Percentiles rank a stretch among this genome's conserved stretches.
Evolutionary conservation across 2,888 invertebrate genomes (phyloP).

Genomic region (Zaprionus obscuricornis): DNA sequence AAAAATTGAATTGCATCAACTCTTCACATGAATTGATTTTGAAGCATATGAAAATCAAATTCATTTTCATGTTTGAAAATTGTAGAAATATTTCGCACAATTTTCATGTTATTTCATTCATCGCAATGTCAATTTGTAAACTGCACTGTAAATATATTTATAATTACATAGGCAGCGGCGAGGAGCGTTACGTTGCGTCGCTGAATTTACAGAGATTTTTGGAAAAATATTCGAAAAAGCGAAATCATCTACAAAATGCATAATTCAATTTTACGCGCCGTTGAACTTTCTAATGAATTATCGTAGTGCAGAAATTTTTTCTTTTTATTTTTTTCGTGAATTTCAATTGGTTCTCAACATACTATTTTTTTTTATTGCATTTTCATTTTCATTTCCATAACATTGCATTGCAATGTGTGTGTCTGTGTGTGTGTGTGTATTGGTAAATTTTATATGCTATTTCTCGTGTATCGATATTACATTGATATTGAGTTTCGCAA

Average conservation of each 20-base stretch:
- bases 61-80: too few species aligned
- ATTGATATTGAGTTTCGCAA: constrained; percentile 22
- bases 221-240: constrained; percentile 44
- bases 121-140: too few species aligned
- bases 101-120: too few species aligned
- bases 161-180: constrained; percentile 40
- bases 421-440: constrained; percentile 2
- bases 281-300: constrained; percentile 71
- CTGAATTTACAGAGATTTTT: too few species aligned
- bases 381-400: constrained; percentile 65
- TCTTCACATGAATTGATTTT: too few species aligned
- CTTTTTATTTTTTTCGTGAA: constrained; percentile 3
- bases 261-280: constrained; percentile 74
- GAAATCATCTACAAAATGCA: constrained; percentile 72
- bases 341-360: constrained; percentile 41
- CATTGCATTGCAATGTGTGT: constrained; percentile 44
- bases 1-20: too few species aligned
- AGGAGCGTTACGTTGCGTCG: constrained; percentile 8
- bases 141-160: constrained; percentile 28
- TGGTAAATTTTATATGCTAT: constrained; percentile 16
- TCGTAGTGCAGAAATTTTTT: constrained; percentile 15
- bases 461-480: too few species aligned
- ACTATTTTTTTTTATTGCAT: constrained; percentile 56
- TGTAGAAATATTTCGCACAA: too few species aligned
- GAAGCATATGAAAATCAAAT: too few species aligned